Evolutionary conservation across 2,888 invertebrate species (phyloP).

Genomic region (Amphipoea oculea): DNA sequence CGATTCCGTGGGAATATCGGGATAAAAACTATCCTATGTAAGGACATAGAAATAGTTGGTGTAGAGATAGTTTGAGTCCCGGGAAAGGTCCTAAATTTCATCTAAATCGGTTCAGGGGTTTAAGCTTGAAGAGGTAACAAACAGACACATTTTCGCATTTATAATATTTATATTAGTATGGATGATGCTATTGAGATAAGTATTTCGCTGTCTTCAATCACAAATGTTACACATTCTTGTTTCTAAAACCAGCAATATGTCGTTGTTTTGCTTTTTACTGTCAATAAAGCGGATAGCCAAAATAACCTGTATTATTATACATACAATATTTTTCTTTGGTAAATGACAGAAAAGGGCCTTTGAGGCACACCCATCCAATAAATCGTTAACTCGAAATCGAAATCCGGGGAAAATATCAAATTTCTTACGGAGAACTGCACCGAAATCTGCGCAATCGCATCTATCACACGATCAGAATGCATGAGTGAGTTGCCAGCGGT

Average conservation of each 20-base stretch:
- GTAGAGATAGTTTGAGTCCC: no score
- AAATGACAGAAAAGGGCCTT: conserved; percentile 16
- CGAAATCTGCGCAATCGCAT: conserved; percentile 67
- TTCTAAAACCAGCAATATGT: not conserved
- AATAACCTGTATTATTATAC: not conserved
- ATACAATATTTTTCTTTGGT: not conserved
- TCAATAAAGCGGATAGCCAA: not conserved
- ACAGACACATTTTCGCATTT: no score
- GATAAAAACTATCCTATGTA: no score
- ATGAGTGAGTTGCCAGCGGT: conserved; percentile 53
- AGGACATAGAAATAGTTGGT: no score
- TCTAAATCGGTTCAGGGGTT: no score
- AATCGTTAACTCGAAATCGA: conserved; percentile 40
- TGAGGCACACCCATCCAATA: conserved; percentile 39
- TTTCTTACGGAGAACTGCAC: conserved; percentile 60
- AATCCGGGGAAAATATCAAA: conserved; percentile 61
- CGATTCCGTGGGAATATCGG: no score
- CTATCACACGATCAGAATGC: conserved; percentile 64
- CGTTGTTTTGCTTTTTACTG: not conserved
- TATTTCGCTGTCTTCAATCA: not conserved
- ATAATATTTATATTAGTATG: no score
- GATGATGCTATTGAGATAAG: not conserved
- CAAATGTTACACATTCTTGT: not conserved
- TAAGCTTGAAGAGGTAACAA: no score
- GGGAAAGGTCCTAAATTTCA: no score